Percentiles rank a stretch among this genome's conserved stretches.
phyloP scores from a whole-genome alignment of 92 coral and sea anemone genomes.

The Desmophyllum pertusum region DNA sequence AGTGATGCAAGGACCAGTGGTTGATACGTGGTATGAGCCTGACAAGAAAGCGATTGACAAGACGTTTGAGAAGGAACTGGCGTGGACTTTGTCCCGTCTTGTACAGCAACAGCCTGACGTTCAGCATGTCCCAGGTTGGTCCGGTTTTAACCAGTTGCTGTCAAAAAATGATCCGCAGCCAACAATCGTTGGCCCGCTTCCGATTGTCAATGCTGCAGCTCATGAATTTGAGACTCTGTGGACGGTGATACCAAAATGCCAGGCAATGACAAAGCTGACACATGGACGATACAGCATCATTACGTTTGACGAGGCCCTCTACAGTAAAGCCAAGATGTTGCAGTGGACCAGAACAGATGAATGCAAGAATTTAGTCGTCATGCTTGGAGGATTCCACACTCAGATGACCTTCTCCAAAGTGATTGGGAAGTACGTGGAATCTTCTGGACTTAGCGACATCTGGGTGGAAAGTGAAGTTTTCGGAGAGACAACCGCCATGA shows the following conservation, averaged over 20 bases:
- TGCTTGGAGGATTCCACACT: slow-evolving; percentile 66
- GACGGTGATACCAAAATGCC: slow-evolving; percentile 39
- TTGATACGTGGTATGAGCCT: slow-evolving; percentile 45
- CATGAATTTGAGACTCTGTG: slow-evolving; percentile 59
- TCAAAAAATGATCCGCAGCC: slow-evolving; percentile 21
- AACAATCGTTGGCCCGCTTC: slow-evolving; percentile 66
- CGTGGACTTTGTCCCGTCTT: slow-evolving; percentile 54
- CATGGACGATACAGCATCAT: no score
- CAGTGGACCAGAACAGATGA: slow-evolving; percentile 49
- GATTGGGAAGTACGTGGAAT: slow-evolving; percentile 53
- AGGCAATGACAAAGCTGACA: background rate
- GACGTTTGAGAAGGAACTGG: slow-evolving; percentile 58
- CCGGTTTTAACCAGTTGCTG: slow-evolving; percentile 32
- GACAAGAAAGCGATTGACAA: slow-evolving; percentile 41
- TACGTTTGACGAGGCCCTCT: no score
- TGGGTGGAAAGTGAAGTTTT: no score
- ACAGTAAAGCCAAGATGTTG: slow-evolving; percentile 52
- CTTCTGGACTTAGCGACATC: no score
- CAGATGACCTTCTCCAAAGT: slow-evolving; percentile 67
- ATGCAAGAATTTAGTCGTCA: slow-evolving; percentile 39
- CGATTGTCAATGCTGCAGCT: slow-evolving; percentile 62
- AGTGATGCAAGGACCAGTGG: slow-evolving; percentile 31
- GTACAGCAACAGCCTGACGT: slow-evolving; percentile 36
- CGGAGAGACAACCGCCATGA: no score
- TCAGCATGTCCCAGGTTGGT: background rate